These are phyloP conservation scores for Resseliella maxima DNA, from an alignment of 2,888 invertebrate species.

Conservation along the genomic window DNA sequence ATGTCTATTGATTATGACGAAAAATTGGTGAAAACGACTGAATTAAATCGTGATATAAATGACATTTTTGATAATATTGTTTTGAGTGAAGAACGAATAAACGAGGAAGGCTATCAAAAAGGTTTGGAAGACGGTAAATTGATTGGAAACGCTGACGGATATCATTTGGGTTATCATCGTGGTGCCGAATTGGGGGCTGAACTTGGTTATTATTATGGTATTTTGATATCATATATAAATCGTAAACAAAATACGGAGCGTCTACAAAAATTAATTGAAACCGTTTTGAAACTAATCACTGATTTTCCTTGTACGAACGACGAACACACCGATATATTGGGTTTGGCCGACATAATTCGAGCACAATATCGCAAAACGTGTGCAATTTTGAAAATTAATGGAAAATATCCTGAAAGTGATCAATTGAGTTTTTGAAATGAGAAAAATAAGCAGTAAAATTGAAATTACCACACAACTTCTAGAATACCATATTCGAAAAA, in stretches of 20 bases:
- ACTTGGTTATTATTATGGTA: constrained; percentile 79
- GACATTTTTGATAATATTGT: constrained; percentile 79
- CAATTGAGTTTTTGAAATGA: constrained; percentile 72
- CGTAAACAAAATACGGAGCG: constrained; percentile 59
- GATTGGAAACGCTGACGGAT: constrained; percentile 74
- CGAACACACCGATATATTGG: constrained; percentile 74
- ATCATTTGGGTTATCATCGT: constrained; percentile 79
- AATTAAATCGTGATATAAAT: constrained; percentile 74
- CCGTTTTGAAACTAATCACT: constrained; percentile 67
- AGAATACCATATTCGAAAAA: constrained; percentile 61
- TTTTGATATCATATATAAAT: constrained; percentile 61
- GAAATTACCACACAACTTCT: constrained; percentile 59
- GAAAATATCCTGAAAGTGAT: constrained; percentile 70
- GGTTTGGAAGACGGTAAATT: constrained; percentile 74
- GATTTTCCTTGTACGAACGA: constrained; percentile 76
- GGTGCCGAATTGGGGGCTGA: constrained; percentile 82
- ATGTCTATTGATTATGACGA: no score
- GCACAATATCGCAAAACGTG: constrained; percentile 77
- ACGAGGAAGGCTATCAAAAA: constrained; percentile 74
- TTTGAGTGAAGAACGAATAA: constrained; percentile 75
- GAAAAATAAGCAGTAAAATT: constrained; percentile 59
- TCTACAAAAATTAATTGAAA: constrained; percentile 61
- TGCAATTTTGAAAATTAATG: constrained; percentile 74
- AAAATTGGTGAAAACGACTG: constrained; percentile 65
- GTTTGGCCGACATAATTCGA: constrained; percentile 73